Conservation (phyloP, 2,797 vertebrate genomes). For the Chelonia mydas region DNA sequence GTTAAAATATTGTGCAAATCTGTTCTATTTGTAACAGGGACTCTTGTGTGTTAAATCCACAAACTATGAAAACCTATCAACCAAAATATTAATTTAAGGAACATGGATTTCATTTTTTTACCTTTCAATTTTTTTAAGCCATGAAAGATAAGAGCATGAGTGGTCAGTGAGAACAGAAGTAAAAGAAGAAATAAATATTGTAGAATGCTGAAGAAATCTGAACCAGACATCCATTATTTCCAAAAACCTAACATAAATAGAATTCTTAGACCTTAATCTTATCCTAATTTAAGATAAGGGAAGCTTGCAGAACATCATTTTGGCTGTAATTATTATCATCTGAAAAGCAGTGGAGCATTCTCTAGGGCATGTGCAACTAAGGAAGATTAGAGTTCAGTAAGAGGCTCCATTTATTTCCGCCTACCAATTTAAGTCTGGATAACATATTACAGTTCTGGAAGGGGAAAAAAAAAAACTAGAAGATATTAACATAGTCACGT, state of each 20-base stretch:
- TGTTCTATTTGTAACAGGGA: background rate
- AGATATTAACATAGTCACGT: background rate
- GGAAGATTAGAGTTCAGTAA: slow-evolving; percentile 64
- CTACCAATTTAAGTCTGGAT: slow-evolving; percentile 46
- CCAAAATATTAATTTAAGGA: background rate
- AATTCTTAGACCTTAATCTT: slow-evolving; percentile 53
- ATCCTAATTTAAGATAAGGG: slow-evolving; percentile 63
- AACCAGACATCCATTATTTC: slow-evolving; percentile 45
- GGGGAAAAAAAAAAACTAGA: slow-evolving; percentile 12
- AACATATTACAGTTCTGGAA: slow-evolving; percentile 23
- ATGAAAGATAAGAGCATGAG: background rate
- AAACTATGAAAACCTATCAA: background rate
- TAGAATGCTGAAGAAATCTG: slow-evolving; percentile 13
- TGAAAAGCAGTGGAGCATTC: slow-evolving; percentile 15
- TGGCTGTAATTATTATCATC: slow-evolving; percentile 70
- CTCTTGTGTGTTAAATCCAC: background rate
- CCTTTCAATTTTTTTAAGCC: background rate
- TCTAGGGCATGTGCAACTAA: slow-evolving; percentile 40
- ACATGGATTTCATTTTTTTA: background rate
- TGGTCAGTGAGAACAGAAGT: background rate
- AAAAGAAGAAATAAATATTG: slow-evolving; percentile 9
- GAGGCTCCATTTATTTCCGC: slow-evolving; percentile 59
- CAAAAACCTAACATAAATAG: slow-evolving; percentile 43
- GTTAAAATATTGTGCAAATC: slow-evolving; percentile 54
- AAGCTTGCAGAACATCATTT: slow-evolving; percentile 43